Evolutionary conservation across 2,888 invertebrate species (phyloP).

Genomic region (Limnephilus rhombicus): DNA sequence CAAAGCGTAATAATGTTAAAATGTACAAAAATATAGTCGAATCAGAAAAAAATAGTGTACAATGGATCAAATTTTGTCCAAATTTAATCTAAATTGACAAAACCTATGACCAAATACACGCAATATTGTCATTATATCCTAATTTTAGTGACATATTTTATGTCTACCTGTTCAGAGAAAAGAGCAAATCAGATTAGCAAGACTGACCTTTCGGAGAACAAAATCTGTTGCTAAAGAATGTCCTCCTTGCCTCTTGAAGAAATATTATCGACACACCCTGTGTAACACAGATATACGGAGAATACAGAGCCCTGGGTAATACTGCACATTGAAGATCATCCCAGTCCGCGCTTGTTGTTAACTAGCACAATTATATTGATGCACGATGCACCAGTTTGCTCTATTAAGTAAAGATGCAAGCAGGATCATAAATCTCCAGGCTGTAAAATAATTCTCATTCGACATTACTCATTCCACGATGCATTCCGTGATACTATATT

Average conservation of each 20-base stretch:
- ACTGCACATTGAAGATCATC: slow-evolving; percentile 31
- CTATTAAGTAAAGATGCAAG: slow-evolving; percentile 57
- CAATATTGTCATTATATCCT: no score
- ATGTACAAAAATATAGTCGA: no score
- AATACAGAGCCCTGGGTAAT: slow-evolving; percentile 9
- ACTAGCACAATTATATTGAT: slow-evolving; percentile 60
- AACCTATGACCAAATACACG: no score
- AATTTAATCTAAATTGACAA: no score
- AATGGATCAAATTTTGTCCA: no score
- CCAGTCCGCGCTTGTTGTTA: slow-evolving; percentile 46
- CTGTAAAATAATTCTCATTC: slow-evolving; percentile 56
- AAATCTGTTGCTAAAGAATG: neutral
- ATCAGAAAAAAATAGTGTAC: no score
- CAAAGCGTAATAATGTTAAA: no score
- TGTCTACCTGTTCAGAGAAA: neutral
- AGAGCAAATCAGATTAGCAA: neutral
- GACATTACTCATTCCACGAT: slow-evolving; percentile 51
- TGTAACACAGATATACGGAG: neutral
- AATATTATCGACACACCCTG: neutral
- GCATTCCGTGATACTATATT: slow-evolving; percentile 29
- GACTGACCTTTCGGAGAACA: neutral
- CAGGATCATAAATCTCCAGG: slow-evolving; percentile 57
- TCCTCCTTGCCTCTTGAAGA: neutral
- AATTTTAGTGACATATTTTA: no score
- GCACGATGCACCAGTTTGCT: slow-evolving; percentile 60